Conservation (phyloP, 2,113 vertebrate genomes). For the Herpetotheres cachinnans region DNA sequence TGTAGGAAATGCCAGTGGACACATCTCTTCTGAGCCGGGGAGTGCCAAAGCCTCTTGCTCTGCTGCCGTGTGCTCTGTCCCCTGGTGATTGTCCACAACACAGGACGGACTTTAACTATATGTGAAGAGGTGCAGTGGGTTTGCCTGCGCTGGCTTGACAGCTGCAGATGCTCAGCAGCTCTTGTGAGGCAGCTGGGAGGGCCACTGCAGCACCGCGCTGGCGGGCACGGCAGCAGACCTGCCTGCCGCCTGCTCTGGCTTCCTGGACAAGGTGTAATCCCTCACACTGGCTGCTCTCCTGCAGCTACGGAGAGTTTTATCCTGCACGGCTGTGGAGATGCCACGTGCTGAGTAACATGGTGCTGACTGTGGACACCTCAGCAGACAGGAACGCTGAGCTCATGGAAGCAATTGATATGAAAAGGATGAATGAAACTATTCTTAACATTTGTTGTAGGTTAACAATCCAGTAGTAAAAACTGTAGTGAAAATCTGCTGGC, state of each 20-base stretch:
- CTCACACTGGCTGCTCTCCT: neutral
- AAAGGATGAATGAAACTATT: neutral
- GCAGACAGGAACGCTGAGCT: neutral
- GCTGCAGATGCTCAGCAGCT: neutral
- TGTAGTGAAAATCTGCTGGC: neutral
- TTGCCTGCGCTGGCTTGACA: too few relatives aligned
- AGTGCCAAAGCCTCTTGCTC: neutral
- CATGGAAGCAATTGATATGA: neutral
- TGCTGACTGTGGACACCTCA: neutral
- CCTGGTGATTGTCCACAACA: too few relatives aligned
- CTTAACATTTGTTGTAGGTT: neutral
- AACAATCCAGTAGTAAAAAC: neutral
- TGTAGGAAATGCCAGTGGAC: neutral
- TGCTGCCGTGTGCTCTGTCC: neutral
- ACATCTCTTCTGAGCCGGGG: neutral
- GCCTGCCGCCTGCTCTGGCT: neutral
- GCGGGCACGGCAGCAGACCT: neutral
- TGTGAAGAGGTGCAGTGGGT: neutral
- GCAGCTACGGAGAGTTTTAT: neutral
- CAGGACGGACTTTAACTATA: too few relatives aligned
- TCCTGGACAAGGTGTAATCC: neutral
- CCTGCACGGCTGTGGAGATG: neutral
- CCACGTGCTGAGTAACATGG: neutral
- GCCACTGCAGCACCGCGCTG: fast-evolving
- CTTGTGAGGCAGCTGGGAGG: neutral